Conservation (phyloP, 2,113 vertebrate species). For the Urocolius indicus region DNA sequence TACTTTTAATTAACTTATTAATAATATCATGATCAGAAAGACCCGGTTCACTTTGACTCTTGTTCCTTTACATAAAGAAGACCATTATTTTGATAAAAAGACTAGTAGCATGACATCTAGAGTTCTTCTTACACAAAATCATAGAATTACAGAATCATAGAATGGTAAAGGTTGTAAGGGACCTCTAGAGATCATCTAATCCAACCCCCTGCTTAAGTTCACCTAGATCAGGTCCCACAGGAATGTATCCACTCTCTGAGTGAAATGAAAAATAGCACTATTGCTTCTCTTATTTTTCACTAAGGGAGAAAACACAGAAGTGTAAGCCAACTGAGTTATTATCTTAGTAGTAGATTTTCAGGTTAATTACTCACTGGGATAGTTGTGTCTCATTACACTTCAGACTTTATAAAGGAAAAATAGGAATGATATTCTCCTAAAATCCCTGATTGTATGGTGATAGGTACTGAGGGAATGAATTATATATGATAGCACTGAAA, state of each 20-base stretch:
- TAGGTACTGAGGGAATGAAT: neutral
- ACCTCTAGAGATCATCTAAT: too few relatives aligned
- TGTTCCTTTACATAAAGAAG: neutral
- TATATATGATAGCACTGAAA: neutral
- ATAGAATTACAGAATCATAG: too few relatives aligned
- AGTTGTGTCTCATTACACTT: neutral
- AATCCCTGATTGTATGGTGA: neutral
- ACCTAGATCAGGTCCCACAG: too few relatives aligned
- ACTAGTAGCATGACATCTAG: neutral
- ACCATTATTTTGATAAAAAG: neutral
- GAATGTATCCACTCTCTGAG: neutral
- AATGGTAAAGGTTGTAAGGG: too few relatives aligned
- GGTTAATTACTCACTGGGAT: constrained; percentile 15
- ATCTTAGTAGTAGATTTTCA: neutral
- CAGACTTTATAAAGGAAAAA: neutral
- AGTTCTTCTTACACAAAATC: neutral
- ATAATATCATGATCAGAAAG: neutral
- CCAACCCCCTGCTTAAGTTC: too few relatives aligned
- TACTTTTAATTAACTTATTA: neutral
- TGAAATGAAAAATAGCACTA: neutral
- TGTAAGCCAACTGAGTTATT: neutral
- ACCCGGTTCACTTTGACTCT: neutral
- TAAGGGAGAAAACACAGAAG: neutral
- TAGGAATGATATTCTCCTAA: neutral
- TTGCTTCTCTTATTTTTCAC: neutral